A percentile compares a stretch with the other conserved stretches of the same genome.
These are phyloP conservation scores for Psittacara wagleri DNA, from an alignment of 2,113 vertebrate genomes.

Conservation along the genomic window DNA sequence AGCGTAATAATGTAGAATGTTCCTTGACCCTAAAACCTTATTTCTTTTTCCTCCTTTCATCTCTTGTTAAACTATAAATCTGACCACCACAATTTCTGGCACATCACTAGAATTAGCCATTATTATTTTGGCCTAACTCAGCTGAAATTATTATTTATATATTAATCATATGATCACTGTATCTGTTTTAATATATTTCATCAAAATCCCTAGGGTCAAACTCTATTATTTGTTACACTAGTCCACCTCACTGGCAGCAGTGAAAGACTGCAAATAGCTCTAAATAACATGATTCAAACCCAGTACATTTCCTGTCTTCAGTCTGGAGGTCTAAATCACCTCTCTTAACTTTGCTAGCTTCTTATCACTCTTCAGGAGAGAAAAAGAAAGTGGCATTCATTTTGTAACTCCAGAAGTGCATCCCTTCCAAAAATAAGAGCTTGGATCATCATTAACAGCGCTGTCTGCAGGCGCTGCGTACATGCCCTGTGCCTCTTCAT, in stretches of 20 bases:
- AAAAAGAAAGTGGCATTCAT: not conserved
- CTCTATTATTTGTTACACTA: not conserved
- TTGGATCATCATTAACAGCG: not conserved
- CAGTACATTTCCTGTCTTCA: not conserved
- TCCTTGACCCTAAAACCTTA: slow-evolving; percentile 29
- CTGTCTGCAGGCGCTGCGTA: not conserved
- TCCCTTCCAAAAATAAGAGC: not conserved
- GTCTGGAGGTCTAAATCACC: not conserved
- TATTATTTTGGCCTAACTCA: slow-evolving; percentile 31
- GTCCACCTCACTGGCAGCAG: not conserved
- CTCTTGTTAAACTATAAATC: slow-evolving; percentile 25
- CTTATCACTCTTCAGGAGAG: not conserved
- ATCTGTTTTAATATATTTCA: not conserved
- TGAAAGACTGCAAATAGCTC: not conserved
- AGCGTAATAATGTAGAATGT: not conserved
- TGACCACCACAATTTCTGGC: not conserved
- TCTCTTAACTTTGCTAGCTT: not conserved
- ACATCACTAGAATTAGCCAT: not conserved
- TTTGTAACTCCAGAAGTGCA: not conserved
- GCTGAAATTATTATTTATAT: slow-evolving; percentile 39
- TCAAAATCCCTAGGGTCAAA: not conserved
- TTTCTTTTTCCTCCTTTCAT: not conserved
- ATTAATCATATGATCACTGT: not conserved
- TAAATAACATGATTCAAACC: slow-evolving; percentile 13
- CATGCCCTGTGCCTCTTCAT: not conserved